Base-by-base conservation (phyloP, 2,888 invertebrate genomes). In the Phyllotreta cruciferae region DNA sequence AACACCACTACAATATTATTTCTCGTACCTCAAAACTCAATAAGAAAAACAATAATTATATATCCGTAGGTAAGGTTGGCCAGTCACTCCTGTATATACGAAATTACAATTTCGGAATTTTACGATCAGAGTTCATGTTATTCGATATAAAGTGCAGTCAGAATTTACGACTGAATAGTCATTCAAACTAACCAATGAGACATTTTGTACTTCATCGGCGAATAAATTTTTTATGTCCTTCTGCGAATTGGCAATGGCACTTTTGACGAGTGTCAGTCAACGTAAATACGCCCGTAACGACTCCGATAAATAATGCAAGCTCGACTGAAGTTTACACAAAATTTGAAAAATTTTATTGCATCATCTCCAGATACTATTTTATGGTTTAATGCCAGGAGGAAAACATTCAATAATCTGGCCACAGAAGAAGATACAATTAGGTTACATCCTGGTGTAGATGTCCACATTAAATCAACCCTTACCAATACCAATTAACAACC, bases 181-280 rank as follows among this genome's bases (percentile, higher is more conserved):
- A 47, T 60, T 61, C 47, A 60, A 60, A 56, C 44, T 56, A 53
- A 56, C 64, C 36, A 62, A 66, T 64, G 64, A 66, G 64, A 66
- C 58, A 64, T 66, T 62, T 57, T 62, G 53, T 53, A 64, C 54
- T 66, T 64, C 45, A 66, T 66, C 62, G 53, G 62, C 66, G 49
- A 62, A 66, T 64, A 64, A 66, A 62, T 66, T 62, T 66, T 64
- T 61, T 62, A 66, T 66, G 57, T 62, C 53, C 37, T 66, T 66
- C 66, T 52, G 36, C 56, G 66, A 66, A 66, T 52, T 24, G 66
- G 52, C 47, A 63, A 56, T 56, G 56, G 60, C 47, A 44, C 38
- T 63, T 66, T 66, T 66, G 66, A 66, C 57, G 62, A 54, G 62
- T 66, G 62, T 56, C 62, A 60, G 56, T 63, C 56, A 63, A 49